Conservation (phyloP, 2,888 invertebrate species). For the Drosophila meridiana region DNA sequence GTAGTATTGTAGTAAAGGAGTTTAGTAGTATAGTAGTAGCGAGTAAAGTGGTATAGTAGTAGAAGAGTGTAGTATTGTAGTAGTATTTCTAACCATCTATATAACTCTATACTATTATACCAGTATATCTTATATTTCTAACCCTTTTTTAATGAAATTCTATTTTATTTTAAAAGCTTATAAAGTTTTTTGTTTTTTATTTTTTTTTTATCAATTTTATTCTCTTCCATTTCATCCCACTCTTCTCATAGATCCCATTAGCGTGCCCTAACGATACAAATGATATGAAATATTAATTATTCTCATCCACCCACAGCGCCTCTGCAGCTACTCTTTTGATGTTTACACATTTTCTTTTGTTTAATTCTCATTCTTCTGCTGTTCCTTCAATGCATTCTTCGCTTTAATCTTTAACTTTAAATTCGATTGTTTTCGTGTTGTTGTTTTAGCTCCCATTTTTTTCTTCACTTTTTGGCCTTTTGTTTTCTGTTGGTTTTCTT, state of each 20-base stretch:
- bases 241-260: neutral
- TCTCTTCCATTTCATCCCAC: neutral
- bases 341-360: slow-evolving; percentile 14
- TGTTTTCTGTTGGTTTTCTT: slow-evolving; percentile 25
- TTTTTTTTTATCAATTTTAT: neutral
- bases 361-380: neutral
- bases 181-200: neutral
- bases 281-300: slow-evolving; percentile 2
- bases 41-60: no score
- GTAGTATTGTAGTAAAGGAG: no score
- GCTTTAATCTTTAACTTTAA: slow-evolving; percentile 11
- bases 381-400: neutral
- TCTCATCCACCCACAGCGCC: slow-evolving; percentile 11
- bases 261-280: neutral
- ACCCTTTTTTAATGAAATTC: neutral
- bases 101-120: neutral
- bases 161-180: neutral
- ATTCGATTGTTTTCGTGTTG: slow-evolving; percentile 15
- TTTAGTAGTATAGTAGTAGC: no score
- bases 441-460: slow-evolving; percentile 6
- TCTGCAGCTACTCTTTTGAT: slow-evolving; percentile 34
- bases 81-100: no score
- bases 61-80: no score
- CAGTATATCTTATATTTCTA: neutral
- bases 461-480: slow-evolving; percentile 12